Conservation (phyloP, 2,797 vertebrate species). For the Botia kubotai region DNA sequence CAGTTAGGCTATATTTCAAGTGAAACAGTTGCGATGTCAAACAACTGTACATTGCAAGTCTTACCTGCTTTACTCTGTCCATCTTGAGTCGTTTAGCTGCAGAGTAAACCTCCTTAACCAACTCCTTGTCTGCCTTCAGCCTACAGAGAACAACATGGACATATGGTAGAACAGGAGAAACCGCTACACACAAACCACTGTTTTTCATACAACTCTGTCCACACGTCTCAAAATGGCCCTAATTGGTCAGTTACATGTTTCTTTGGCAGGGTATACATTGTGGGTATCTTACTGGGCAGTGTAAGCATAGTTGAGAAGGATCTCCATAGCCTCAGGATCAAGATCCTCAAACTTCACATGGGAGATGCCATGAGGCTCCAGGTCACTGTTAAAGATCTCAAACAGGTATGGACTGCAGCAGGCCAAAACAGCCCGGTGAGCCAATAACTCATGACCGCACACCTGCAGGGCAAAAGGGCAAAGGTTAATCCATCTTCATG, state of each 20-base stretch:
- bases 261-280: not conserved
- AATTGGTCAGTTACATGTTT: not conserved
- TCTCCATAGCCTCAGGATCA: conserved; percentile 95
- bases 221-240: not conserved
- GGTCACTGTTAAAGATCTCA: conserved; percentile 97
- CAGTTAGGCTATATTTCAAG: not conserved
- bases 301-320: conserved; percentile 96
- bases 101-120: conserved; percentile 97
- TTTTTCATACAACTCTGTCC: not conserved
- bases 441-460: conserved; percentile 95
- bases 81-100: conserved; percentile 97
- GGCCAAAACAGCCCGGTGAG: conserved; percentile 94
- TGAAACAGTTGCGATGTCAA: not conserved
- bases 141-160: conserved; percentile 67
- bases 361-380: conserved; percentile 91
- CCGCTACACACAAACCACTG: not conserved
- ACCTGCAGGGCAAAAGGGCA: conserved; percentile 77
- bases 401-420: conserved; percentile 99
- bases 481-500: not conserved
- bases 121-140: conserved; percentile 95
- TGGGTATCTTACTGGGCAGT: conserved; percentile 91
- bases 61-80: conserved; percentile 97
- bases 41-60: not conserved
- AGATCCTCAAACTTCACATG: conserved; percentile 97
- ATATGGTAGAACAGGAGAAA: not conserved